Base-by-base conservation (phyloP, 2,888 invertebrate species). In the Adelognathus sp. region DNA sequence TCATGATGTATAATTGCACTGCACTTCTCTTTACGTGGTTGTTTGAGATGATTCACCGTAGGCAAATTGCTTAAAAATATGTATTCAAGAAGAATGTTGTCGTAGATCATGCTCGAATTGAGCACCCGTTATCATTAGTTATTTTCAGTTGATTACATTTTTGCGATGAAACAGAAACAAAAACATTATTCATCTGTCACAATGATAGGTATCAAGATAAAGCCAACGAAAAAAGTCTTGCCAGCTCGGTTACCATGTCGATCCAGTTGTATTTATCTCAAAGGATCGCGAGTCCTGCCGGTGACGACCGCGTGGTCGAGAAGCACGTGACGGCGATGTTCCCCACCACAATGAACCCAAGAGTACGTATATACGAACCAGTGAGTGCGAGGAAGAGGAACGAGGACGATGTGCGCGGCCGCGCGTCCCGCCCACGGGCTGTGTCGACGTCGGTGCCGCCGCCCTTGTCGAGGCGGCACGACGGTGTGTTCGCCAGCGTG, bases 351-450 rank as follows among this genome's bases (percentile, higher is more conserved):
- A 63, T 71, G 54, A 58, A 7, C 54, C 31, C 16, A 11, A 18
- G 39, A 31, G 27, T n/a, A 54, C 41, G 16, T 18, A 56, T 63
- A 54, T 39, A 41, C 46, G 61, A 44, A 33, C 27, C 44, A 52
- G 67, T 44, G 70, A 36, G 56, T 41, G 66, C 54, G 56, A 71
- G 66, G 24, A 54, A 75, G 67, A 79, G 24, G 46, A 39, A 29
- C 29, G 63, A 67, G 64, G 27, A 44, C 70, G 31, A 77, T 83
- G 81, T 83, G 81, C 86, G 90, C 89, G 88, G 88, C 85, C 86
- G 88, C 89, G 88, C 88, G 90, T 86, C 85, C 89, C 90, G 90
- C 90, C 90, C 90, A 90, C 89, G 80, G 85, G 80, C 79, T 54
- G 89, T n/a, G n/a, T 87, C 86, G 85, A 79, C 82, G 85, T 74